Base-by-base conservation (phyloP, 2,888 invertebrate species). In the Stenotaenia linearis region DNA sequence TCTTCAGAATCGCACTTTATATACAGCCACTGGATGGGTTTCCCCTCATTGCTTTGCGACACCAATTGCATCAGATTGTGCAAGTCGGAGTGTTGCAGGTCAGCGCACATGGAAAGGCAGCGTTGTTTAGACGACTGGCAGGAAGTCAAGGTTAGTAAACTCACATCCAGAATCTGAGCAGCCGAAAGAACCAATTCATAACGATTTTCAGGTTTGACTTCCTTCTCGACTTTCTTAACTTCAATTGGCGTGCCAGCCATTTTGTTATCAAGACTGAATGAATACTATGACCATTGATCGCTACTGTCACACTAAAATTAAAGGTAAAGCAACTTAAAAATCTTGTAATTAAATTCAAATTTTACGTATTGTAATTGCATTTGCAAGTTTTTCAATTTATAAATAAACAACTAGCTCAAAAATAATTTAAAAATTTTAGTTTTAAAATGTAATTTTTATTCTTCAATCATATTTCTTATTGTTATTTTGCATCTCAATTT, bases 161-260 rank as follows among this genome's bases (percentile, higher is more conserved):
- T 91, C 84, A 90, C 89, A 82, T 91, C 88, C 30, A 90, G 90
- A 79, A 93, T 89, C 81, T 88, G 88, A 21, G 89, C 85, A 74
- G 94, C 93, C 80, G 91, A 89, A 81, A 94, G 87, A 78, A 92
- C 90, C 79, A 94, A 88, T 89, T 94, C 94, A 84, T 91, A 91
- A 37, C 92, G 89, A 84, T 92, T 92, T 87, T 93, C 92, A 56
- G 87, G 87, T 84, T 89, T 89, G 1, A 90, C 93, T 82, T n/a
- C n/a, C n/a, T n/a, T n/a, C n/a, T n/a, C n/a, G n/a, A n/a, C n/a
- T n/a, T 88, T 89, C 81, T 86, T 85, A 77, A 93, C 89, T 87
- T 93, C 92, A 6, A 88, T 89, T 92, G 92, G 92, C 83, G 77
- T 18, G 30, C 21, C 75, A n/a, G 77, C 77, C 79, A 79, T 79